Evolutionary conservation across 2,797 vertebrate species (phyloP), one percentile per base, ranked within the genome.

Genomic region (Rallus crepitans): DNA sequence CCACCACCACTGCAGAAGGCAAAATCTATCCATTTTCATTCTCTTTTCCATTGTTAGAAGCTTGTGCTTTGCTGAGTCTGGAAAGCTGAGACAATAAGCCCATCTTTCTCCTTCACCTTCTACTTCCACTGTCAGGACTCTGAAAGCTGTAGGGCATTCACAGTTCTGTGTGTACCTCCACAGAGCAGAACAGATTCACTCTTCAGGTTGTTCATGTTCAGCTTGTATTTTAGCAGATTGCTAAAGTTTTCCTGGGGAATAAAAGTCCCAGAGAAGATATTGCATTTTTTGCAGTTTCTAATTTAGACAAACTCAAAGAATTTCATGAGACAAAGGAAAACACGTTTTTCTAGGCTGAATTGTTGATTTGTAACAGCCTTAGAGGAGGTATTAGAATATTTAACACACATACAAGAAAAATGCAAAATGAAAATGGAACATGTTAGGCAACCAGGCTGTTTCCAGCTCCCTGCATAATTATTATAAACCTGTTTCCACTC

Each of bases 1-100:
- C 7, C 63, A 93, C n/a, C 39, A 63, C 60, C 53, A 47, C 82
- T 94, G 83, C 92, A 94, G 95, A 97, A 94, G 80, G 75, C 88
- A 88, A 84, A 95, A 93, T 94, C 68, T 77, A 84, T 94, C 95
- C 92, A 94, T 83, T 92, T 93, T 72, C n/a, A 12, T 66, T 39
- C 84, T 71, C 45, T 88, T 83, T 76, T 55, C 42, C 70, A n/a
- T 33, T 53, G 50, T 83, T 88, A 87, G 27, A 81, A 35, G 19
- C 15, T 61, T 81, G 31, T 35, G 25, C 45, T 82, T 81, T 78
- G 20, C 55, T 55, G 80, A 93, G 47, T 66, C 35, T 91, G n/a
- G 19, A 55, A 68, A 86, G 17, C 57, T 72, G 57, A 83, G 27
- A 69, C 31, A 75, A 57, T 12, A 71, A 39, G n/a, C 2, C 3